Evolutionary conservation across 2,113 vertebrate species (phyloP).

Genomic region (Marmota flaviventris): DNA sequence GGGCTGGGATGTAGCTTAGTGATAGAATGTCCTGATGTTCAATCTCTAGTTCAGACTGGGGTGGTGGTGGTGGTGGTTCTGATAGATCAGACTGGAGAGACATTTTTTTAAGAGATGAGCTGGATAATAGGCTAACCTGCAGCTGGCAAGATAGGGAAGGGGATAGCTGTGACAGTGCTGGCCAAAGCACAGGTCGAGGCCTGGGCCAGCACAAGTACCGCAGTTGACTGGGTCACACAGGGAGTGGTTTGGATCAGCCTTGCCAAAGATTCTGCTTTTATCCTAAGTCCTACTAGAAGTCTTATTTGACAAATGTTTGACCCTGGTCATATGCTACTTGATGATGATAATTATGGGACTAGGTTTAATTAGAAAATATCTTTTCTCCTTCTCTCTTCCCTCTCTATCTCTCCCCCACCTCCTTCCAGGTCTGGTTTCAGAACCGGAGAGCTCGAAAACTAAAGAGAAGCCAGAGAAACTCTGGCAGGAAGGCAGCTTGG

Average conservation of each 20-base stretch:
- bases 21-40: too few relatives aligned
- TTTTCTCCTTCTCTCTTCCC: neutral
- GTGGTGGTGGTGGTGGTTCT: too few relatives aligned
- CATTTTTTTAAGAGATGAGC: neutral
- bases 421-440: slow-evolving; percentile 60
- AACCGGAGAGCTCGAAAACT: neutral
- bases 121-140: neutral
- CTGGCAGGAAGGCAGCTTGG: neutral
- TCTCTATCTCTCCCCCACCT: too few relatives aligned
- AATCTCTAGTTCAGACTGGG: too few relatives aligned
- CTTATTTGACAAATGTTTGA: neutral
- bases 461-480: neutral
- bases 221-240: neutral
- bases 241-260: neutral
- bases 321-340: neutral
- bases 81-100: neutral
- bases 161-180: neutral
- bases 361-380: neutral
- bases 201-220: neutral
- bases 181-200: neutral
- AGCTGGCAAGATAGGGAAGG: neutral
- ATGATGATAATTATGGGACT: neutral
- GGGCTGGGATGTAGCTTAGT: too few relatives aligned
- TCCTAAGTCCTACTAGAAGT: neutral
- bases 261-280: neutral